These are phyloP conservation scores for Aleiodes testaceus DNA, from an alignment of 2,888 invertebrate genomes.

Conservation along the genomic window DNA sequence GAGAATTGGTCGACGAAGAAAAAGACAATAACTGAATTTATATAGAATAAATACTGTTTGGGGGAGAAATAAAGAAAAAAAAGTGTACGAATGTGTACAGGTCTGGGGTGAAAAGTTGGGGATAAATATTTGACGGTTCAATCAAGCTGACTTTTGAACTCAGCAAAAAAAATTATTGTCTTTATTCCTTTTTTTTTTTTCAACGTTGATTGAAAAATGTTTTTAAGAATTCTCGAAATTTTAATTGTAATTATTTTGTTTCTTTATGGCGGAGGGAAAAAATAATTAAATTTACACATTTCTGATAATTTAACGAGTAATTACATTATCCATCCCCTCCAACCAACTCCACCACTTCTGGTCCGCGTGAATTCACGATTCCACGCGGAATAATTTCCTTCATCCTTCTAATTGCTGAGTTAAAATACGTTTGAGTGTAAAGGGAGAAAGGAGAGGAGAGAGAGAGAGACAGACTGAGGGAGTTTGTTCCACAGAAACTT, in stretches of 20 bases:
- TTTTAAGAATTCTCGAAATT: no score
- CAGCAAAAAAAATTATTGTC: no score
- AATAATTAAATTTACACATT: slow-evolving; percentile 2
- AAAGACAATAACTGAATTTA: background rate
- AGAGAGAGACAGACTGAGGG: slow-evolving; percentile 7
- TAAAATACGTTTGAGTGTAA: slow-evolving; percentile 31
- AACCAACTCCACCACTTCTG: background rate
- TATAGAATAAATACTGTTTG: slow-evolving; percentile 27
- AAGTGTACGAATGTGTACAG: slow-evolving; percentile 5
- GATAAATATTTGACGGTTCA: slow-evolving; percentile 42
- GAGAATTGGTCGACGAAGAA: slow-evolving; percentile 14
- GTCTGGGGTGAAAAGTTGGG: slow-evolving; percentile 24
- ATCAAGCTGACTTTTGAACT: slow-evolving; percentile 35
- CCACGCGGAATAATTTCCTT: slow-evolving; percentile 45
- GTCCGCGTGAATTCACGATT: slow-evolving; percentile 31
- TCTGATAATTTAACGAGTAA: slow-evolving; percentile 15
- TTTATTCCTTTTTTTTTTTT: no score
- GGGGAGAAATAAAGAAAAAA: background rate
- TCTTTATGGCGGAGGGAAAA: background rate
- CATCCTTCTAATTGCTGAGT: slow-evolving; percentile 40
- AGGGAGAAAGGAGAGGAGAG: slow-evolving; percentile 6
- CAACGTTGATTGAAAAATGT: no score
- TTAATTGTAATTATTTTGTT: background rate
- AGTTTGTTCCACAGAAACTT: slow-evolving; percentile 32
- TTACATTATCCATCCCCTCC: slow-evolving; percentile 10